A percentile compares a stretch with the other conserved stretches of the same genome.
Evolutionary conservation across 2,888 invertebrate species (phyloP).

Genomic region (Netelia virgata): DNA sequence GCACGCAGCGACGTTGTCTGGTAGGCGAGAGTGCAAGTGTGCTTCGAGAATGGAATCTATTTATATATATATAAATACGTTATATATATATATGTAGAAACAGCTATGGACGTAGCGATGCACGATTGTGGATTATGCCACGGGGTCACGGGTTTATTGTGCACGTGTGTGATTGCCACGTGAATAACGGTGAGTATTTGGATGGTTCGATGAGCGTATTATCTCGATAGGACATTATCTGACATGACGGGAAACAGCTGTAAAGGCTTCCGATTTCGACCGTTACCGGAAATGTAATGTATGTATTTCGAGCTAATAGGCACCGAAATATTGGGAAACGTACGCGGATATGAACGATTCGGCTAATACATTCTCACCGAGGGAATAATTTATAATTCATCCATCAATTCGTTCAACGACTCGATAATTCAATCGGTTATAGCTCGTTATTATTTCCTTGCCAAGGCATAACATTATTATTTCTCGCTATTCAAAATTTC

Average conservation of each 20-base stretch:
- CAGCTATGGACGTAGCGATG: not conserved
- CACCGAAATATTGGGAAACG: no score
- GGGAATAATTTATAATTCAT: no score
- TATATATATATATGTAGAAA: not conserved
- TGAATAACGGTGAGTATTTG: conserved; percentile 3
- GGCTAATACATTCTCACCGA: no score
- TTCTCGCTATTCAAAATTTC: no score
- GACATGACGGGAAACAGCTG: conserved; percentile 42
- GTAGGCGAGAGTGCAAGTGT: not conserved
- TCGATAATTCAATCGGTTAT: no score
- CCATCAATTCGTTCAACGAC: no score
- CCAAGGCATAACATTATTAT: no score
- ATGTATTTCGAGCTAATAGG: not conserved
- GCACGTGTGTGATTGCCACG: not conserved
- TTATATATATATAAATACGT: not conserved
- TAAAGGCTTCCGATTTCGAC: conserved; percentile 33
- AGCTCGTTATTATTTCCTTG: no score
- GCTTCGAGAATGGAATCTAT: not conserved
- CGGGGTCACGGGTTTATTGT: not conserved
- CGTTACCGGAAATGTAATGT: conserved; percentile 11
- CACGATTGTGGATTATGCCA: conserved; percentile 22
- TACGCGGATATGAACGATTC: no score
- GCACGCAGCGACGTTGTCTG: not conserved
- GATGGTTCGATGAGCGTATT: conserved; percentile 35
- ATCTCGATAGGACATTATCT: conserved; percentile 54